phyloP scores from a whole-genome alignment of 2,797 vertebrate genomes.

The Pipistrellus nathusii region DNA sequence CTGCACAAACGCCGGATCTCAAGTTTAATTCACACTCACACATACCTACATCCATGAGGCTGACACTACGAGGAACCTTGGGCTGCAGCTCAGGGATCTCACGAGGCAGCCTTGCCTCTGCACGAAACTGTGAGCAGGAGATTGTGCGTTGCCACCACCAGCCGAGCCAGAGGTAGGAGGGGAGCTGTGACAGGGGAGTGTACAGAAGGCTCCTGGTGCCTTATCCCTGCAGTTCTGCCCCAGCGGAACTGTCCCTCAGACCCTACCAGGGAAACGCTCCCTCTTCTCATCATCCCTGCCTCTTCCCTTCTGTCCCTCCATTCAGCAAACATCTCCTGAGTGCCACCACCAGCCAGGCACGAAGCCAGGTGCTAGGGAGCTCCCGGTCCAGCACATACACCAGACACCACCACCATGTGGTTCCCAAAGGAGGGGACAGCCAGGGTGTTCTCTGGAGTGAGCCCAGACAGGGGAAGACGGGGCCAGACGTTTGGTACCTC shows the following conservation, averaged over 20 bases:
- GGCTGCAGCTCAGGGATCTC: neutral
- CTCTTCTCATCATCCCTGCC: neutral
- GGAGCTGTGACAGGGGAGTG: neutral
- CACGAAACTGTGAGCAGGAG: neutral
- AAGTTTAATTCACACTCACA: neutral
- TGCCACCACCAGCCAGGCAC: neutral
- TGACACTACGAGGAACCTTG: neutral
- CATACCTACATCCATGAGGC: neutral
- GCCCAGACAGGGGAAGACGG: neutral
- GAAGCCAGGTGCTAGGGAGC: neutral
- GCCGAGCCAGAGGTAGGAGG: neutral
- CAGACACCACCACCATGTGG: neutral
- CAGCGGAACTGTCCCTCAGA: neutral
- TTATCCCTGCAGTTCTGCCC: neutral
- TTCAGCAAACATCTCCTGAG: neutral
- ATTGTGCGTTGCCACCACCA: neutral
- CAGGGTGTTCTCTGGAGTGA: neutral
- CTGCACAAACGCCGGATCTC: neutral
- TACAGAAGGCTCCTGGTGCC: neutral
- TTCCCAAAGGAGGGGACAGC: neutral
- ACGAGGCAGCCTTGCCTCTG: neutral
- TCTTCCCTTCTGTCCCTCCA: constrained; percentile 26
- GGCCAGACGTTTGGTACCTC: neutral
- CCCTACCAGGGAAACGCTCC: neutral
- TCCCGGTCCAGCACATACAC: neutral